Evolutionary conservation across 1,140 invertebrate genomes (phyloP).

Genomic region (Ectropis grisescens): DNA sequence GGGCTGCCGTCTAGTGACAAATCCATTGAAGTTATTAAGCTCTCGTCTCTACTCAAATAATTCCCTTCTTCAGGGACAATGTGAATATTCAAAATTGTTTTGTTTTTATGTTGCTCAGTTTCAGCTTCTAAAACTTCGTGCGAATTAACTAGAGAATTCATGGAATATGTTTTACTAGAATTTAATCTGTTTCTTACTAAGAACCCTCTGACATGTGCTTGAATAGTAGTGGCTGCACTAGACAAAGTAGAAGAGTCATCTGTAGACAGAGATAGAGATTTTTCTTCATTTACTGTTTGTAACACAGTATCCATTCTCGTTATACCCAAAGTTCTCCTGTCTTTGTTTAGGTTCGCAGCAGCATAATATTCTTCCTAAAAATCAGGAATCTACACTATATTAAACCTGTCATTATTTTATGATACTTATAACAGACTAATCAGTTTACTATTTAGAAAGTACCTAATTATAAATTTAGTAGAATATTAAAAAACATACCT

Average conservation of each 20-base stretch:
- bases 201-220: slow-evolving; percentile 56
- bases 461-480: too few relatives aligned
- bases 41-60: slow-evolving; percentile 53
- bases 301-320: slow-evolving; percentile 56
- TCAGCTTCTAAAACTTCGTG: slow-evolving; percentile 38
- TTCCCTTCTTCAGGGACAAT: slow-evolving; percentile 46
- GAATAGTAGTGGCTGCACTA: slow-evolving; percentile 57
- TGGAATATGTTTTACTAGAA: slow-evolving; percentile 39
- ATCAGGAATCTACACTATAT: too few relatives aligned
- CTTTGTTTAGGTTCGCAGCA: slow-evolving; percentile 23
- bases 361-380: too few relatives aligned
- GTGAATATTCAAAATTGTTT: slow-evolving; percentile 56
- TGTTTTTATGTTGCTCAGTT: slow-evolving; percentile 33
- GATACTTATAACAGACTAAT: slow-evolving; percentile 11
- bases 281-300: slow-evolving; percentile 63
- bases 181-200: slow-evolving; percentile 47
- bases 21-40: slow-evolving; percentile 48
- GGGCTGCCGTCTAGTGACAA: slow-evolving; percentile 51
- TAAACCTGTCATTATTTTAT: too few relatives aligned
- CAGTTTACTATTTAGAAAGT: too few relatives aligned
- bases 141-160: slow-evolving; percentile 37
- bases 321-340: slow-evolving; percentile 36
- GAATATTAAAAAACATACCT: too few relatives aligned
- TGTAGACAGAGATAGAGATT: slow-evolving; percentile 57
- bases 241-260: slow-evolving; percentile 58